These are phyloP conservation scores for Lepidocyrtinus sp. DNA, from an alignment of 2,888 invertebrate genomes.

Conservation along the genomic window DNA sequence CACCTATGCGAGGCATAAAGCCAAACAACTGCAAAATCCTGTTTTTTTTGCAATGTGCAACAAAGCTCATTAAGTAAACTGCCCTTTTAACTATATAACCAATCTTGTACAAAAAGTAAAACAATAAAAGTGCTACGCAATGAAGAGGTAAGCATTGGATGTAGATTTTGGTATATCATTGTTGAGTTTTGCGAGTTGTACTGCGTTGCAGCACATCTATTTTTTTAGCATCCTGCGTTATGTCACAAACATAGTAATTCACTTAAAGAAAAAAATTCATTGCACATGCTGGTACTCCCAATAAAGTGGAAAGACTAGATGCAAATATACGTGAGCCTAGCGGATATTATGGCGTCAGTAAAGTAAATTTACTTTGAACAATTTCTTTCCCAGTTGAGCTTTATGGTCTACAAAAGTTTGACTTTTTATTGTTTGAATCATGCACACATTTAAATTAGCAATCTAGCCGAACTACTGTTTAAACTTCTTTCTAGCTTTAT, in stretches of 20 bases:
- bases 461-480: too few relatives aligned
- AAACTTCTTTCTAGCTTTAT: too few relatives aligned
- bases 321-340: background rate
- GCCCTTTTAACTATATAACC: background rate
- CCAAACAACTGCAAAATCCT: constrained; percentile 22
- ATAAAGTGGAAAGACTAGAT: background rate
- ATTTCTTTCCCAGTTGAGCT: too few relatives aligned
- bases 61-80: background rate
- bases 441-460: too few relatives aligned
- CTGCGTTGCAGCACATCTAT: constrained; percentile 27
- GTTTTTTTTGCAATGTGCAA: constrained; percentile 21
- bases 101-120: background rate
- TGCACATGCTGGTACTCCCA: constrained; percentile 5
- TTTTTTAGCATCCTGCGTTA: constrained; percentile 33
- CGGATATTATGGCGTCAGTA: constrained; percentile 9
- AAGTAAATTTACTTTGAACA: constrained; percentile 1
- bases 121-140: constrained; percentile 19
- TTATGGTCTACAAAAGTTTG: too few relatives aligned
- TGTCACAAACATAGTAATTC: constrained; percentile 27
- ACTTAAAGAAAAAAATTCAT: constrained; percentile 38
- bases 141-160: background rate
- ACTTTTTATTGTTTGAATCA: too few relatives aligned
- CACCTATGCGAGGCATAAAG: background rate
- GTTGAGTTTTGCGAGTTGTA: background rate
- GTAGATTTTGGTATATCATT: background rate